Base-by-base conservation (phyloP, 2,113 vertebrate genomes). In the Periophthalmus modestus region DNA sequence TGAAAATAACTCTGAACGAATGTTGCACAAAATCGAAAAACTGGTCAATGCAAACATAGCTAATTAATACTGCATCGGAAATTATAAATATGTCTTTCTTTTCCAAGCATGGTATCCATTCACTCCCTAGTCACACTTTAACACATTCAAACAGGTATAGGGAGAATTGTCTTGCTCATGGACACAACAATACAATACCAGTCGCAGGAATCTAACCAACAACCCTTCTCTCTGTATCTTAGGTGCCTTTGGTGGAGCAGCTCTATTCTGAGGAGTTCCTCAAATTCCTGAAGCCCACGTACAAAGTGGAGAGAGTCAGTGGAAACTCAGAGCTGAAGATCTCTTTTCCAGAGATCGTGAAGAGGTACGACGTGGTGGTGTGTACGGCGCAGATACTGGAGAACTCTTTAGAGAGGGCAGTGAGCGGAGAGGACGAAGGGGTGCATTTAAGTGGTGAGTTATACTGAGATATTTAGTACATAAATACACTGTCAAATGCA, bases 361-460 rank as follows among this genome's bases (percentile, higher is more conserved):
- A 79, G 85, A 86, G 88, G 15, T 85, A 94, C 74, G 95, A 98
- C 80, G 93, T 99, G 79, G 94, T 99, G 85, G 96, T 99, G 80
- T 95, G 96, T 85, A 99, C 98, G n/a, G 97, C 98, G 71, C 95
- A 98, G 88, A 98, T 99, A 57, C 94, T 99, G 74, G 96, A 98
- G 88, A 99, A 99, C 89, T 95, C 90, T 57, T 91, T 99, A 77
- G 85, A 93, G 75, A 93, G 93, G 74, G 88, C 89, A 36, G 84
- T 90, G 34, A 69, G 79, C 4, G 94, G 93, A 68, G 94, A 95
- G 54, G 96, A 98, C 80, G 95, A 95, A 74, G 92, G 94, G 21
- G 91, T 98, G 81, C 79, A 83, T 9, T 88, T 99, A 67, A 96
- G 95, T 86, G 96, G 97, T 95, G 94, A 66, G 88, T 67, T 66